Evolutionary conservation across 1,140 invertebrate species (phyloP).

Genomic region (Leguminivora glycinivorella): DNA sequence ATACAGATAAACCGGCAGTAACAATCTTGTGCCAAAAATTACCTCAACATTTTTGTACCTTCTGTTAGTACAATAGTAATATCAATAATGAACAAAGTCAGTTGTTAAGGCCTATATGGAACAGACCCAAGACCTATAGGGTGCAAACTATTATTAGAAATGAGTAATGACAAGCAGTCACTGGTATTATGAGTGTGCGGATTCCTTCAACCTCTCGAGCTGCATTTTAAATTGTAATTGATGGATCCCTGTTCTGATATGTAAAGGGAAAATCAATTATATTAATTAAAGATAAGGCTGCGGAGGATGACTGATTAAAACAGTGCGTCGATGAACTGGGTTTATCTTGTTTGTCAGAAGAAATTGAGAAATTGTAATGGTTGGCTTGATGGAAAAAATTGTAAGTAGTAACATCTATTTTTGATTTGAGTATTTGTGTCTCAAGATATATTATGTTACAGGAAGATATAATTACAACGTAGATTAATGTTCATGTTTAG

Average conservation of each 20-base stretch:
- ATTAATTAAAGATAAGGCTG: slow-evolving; percentile 26
- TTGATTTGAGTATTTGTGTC: too few species aligned
- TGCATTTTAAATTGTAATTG: slow-evolving; percentile 54
- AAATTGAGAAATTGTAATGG: not conserved
- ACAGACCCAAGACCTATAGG: slow-evolving; percentile 65
- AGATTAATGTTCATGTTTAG: too few species aligned
- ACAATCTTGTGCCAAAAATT: not conserved
- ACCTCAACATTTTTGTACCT: too few species aligned
- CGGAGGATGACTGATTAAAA: slow-evolving; percentile 8
- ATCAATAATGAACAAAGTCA: not conserved
- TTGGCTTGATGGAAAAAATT: not conserved
- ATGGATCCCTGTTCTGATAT: slow-evolving; percentile 45
- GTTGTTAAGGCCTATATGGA: slow-evolving; percentile 39
- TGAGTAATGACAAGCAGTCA: slow-evolving; percentile 70
- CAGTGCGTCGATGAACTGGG: not conserved
- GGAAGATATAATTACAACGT: too few species aligned
- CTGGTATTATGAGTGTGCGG: slow-evolving; percentile 70
- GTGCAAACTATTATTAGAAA: slow-evolving; percentile 77
- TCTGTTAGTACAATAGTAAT: not conserved
- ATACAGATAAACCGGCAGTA: too few species aligned
- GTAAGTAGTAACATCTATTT: too few species aligned
- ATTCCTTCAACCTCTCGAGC: slow-evolving; percentile 61
- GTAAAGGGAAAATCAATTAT: slow-evolving; percentile 25
- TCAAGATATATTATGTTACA: too few species aligned
- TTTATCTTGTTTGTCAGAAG: not conserved